Base-by-base conservation (phyloP, 1,140 invertebrate genomes). In the Habropoda laboriosa region DNA sequence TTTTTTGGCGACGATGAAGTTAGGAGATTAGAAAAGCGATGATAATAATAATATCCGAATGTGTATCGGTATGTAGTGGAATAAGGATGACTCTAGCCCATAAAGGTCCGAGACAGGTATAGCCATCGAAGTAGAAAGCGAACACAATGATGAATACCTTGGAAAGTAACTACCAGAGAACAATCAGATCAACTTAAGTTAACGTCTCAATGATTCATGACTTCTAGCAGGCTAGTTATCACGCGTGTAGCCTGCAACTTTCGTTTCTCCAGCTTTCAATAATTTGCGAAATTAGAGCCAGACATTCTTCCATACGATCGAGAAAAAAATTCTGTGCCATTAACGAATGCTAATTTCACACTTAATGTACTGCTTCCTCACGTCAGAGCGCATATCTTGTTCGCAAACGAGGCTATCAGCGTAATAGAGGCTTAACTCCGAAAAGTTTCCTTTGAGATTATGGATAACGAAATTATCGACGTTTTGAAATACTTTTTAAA, bases 131-230 rank as follows among this genome's bases (percentile, higher is more conserved):
- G 47, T 67, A 67, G 64, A 67, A 67, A 67, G 64, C 64, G 45
- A 67, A 67, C 64, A 51, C 30, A 67, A 67, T 67, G 64, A 67
- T 67, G 64, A 67, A 67, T 67, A 49, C 45, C 30, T 51, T 67
- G 45, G 64, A 67, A 67, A 67, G 47, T 67, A 67, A 49, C 45
- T 67, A 51, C 45, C 64, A 51, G 47, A 67, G 30, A 67, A 67
- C 64, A 67, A 67, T 67, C 64, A 51, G 64, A 67, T 67, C 64
- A 67, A 49, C 47, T 67, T 67, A 55, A 49, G 16, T 49, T 21
- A 66, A 67, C 47, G 64, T 67, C 47, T 67, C 64, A 67, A 67
- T 67, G 64, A 67, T 67, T 67, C 64, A 67, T 67, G 47, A 35
- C 30, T 51, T 3, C 30, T 5, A n/a, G 45, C 21, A 21, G 51